Base-by-base conservation (phyloP, 2,113 vertebrate genomes). In the Albula glossodonta region DNA sequence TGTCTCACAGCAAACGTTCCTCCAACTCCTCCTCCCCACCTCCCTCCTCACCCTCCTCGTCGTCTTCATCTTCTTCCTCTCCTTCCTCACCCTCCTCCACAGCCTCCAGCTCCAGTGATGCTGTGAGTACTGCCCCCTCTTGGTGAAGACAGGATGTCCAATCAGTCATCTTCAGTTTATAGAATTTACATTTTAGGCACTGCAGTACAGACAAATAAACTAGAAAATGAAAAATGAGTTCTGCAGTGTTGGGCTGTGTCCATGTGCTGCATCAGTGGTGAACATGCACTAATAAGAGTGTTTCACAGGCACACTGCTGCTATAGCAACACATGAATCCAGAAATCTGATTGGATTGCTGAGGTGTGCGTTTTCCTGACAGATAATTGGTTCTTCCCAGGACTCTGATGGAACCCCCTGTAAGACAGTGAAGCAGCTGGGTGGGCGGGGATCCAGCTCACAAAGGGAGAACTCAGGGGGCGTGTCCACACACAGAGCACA, bases 401-500 rank as follows among this genome's bases (percentile, higher is more conserved):
- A 99, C 94, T 99, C 98, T 66, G 98, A 99, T 60, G 97, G 97
- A 84, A 99, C 97, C 84, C 98, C 98, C 7, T 98, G 96, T 93
- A 99, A 99, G 94, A 97, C 97, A 19, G 96, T 96, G 19, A 99
- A 99, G 90, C 97, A 98, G 83, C 96, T 97, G 92, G 93, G 96
- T 86, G 96, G 95, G 88, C 95, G 95, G 57, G 95, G 95, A 15
- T 87, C 96, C 86, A 88, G 95, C 11, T 87, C 93, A 87, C 97
- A 92, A 95, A 95, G 96, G 92, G 97, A 98, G 86, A 93, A 93
- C 88, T 90, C 96, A 49, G 91, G 94, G 85, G 95, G 94, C 3
- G 92, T 91, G 78, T 87, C 85, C 70, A 93, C 91, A 87, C 92
- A 94, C 92, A 90, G 95, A 84, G 87, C 93, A 80, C 95, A 94